Conservation (phyloP, 2,888 invertebrate species). For the Aspidiotus destructor region DNA sequence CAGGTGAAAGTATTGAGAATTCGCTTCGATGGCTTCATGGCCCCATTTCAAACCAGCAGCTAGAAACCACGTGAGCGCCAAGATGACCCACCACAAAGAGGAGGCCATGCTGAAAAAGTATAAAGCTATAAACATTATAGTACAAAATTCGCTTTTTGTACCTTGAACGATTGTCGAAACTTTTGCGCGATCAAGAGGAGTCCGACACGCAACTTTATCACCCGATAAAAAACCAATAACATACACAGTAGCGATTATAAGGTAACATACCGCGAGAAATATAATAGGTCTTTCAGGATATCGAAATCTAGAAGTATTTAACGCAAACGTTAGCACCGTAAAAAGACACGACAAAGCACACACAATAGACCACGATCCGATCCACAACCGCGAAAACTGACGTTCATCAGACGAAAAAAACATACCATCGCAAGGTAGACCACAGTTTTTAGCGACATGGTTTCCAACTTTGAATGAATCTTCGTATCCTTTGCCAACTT, state of each 20-base stretch:
- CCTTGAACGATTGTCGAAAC: conserved; percentile 81
- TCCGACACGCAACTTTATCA: conserved; percentile 71
- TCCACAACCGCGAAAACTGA: conserved; percentile 78
- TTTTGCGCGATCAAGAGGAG: conserved; percentile 63
- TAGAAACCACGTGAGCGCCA: conserved; percentile 92
- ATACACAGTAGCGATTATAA: conserved; percentile 88
- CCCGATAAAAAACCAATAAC: conserved; percentile 75
- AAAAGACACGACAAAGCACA: conserved; percentile 87
- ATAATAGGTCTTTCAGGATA: conserved; percentile 98
- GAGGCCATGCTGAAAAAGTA: conserved; percentile 96
- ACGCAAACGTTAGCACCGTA: conserved; percentile 82
- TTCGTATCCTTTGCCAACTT: conserved; percentile 64
- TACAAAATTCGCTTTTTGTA: conserved; percentile 72
- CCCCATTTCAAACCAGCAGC: conserved; percentile 96
- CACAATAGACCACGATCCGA: conserved; percentile 83
- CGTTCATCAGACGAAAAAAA: conserved; percentile 77
- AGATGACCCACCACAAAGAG: conserved; percentile 94
- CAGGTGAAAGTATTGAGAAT: conserved; percentile 93
- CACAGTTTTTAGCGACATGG: conserved; percentile 64
- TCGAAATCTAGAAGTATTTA: conserved; percentile 88
- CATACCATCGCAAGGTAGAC: conserved; percentile 85
- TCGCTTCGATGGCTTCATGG: conserved; percentile 93
- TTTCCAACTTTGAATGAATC: conserved; percentile 75
- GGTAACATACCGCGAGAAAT: conserved; percentile 89
- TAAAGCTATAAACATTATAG: conserved; percentile 89